These are phyloP conservation scores for Arnoldichthys spilopterus DNA, from an alignment of 2,797 vertebrate species.

Conservation along the genomic window DNA sequence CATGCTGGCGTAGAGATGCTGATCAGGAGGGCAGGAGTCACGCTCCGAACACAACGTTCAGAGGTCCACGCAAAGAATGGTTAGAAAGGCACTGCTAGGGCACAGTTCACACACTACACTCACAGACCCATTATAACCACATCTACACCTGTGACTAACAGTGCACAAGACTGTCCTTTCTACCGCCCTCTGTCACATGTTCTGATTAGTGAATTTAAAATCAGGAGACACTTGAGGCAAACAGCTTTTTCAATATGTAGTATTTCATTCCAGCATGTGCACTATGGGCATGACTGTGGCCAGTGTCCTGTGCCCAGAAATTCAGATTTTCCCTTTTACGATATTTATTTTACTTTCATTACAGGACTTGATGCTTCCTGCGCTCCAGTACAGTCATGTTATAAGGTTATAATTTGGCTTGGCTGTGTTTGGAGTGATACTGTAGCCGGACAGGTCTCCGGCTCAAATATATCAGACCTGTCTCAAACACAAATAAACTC, in stretches of 20 bases:
- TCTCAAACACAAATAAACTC: conserved; percentile 59
- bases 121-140: not conserved
- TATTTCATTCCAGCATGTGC: not conserved
- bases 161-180: not conserved
- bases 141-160: conserved; percentile 1
- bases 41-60: conserved; percentile 24
- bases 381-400: conserved; percentile 59
- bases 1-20: conserved; percentile 48
- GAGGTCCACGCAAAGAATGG: conserved; percentile 3
- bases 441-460: conserved; percentile 39
- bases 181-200: not conserved
- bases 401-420: conserved; percentile 59
- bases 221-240: not conserved
- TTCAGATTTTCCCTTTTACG: conserved; percentile 66
- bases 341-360: conserved; percentile 72
- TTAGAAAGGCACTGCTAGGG: not conserved
- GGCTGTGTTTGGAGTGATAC: conserved; percentile 24
- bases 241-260: not conserved
- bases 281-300: conserved; percentile 38
- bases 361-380: conserved; percentile 71
- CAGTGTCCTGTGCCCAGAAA: conserved; percentile 62
- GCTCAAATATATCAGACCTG: conserved; percentile 43
- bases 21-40: conserved; percentile 46
- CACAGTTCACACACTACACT: conserved; percentile 5
- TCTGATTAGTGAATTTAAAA: conserved; percentile 1